Evolutionary conservation across 2,797 vertebrate species (phyloP).

Genomic region (Rhyacichthys aspro): DNA sequence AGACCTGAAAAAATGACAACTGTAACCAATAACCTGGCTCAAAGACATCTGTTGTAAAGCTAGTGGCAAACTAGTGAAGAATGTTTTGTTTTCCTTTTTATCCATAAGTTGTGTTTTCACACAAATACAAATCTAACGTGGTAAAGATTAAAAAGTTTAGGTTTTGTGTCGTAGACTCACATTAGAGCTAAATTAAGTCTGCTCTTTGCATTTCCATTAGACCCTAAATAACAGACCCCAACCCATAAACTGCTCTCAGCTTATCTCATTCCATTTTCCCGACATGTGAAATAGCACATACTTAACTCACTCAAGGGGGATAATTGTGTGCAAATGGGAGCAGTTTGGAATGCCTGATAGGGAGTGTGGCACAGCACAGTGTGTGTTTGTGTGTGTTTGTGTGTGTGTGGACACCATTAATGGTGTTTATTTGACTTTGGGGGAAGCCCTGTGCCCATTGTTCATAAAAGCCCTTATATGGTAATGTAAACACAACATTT

Average conservation of each 20-base stretch:
- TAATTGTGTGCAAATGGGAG: slow-evolving; percentile 65
- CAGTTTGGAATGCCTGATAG: slow-evolving; percentile 48
- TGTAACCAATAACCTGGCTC: too few species aligned
- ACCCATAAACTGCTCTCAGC: slow-evolving; percentile 31
- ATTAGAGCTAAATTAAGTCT: too few species aligned
- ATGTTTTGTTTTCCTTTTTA: too few species aligned
- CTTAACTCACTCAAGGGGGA: slow-evolving; percentile 50
- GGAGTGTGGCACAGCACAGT: slow-evolving; percentile 16
- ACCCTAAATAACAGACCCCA: slow-evolving; percentile 35
- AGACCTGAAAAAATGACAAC: too few species aligned
- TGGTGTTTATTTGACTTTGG: slow-evolving; percentile 66
- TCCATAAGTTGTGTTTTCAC: too few species aligned
- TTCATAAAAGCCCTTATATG: slow-evolving; percentile 80
- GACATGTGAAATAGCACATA: slow-evolving; percentile 41
- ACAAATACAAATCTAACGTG: too few species aligned
- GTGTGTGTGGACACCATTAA: slow-evolving; percentile 42
- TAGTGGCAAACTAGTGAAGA: too few species aligned
- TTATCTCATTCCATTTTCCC: slow-evolving; percentile 36
- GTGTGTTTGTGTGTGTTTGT: slow-evolving; percentile 23
- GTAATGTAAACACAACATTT: slow-evolving; percentile 79
- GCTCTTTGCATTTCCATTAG: not conserved
- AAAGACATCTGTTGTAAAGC: too few species aligned
- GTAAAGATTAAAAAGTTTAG: too few species aligned
- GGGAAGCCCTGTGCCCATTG: slow-evolving; percentile 73
- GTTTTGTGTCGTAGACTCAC: not conserved